phyloP scores from a whole-genome alignment of 2,797 vertebrate species.

The Gallinago solitaria region DNA sequence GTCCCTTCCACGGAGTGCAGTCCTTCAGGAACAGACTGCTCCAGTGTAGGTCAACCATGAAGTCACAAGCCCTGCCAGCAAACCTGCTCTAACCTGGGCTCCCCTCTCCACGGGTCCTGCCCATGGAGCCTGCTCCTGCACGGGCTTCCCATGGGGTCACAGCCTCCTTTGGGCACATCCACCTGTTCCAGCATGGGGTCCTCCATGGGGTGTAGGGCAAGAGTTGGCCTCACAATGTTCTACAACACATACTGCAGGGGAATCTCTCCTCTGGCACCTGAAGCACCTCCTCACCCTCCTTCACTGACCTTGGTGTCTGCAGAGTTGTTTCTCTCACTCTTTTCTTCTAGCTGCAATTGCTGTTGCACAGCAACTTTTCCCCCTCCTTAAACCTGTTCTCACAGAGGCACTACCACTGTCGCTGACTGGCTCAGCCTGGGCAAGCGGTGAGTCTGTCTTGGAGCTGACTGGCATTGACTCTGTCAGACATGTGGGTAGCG shows the following conservation, averaged over 20 bases:
- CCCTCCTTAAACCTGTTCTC: no score
- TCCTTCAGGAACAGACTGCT: neutral
- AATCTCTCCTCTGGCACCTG: neutral
- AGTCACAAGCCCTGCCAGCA: neutral
- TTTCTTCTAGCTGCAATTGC: neutral
- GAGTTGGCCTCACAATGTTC: neutral
- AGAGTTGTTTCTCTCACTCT: neutral
- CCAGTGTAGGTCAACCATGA: accelerated
- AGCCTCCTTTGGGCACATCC: neutral
- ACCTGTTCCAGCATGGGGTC: neutral
- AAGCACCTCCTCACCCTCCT: neutral
- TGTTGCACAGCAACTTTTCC: neutral
- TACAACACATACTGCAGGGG: neutral
- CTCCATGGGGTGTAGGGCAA: neutral
- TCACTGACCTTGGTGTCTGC: neutral
- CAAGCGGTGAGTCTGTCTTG: neutral
- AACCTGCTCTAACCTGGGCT: neutral
- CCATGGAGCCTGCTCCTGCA: neutral
- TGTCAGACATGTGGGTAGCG: neutral
- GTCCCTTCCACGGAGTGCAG: neutral
- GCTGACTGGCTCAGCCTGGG: neutral
- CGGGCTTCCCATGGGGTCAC: accelerated
- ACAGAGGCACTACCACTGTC: accelerated
- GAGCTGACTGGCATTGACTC: neutral
- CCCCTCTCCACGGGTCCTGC: neutral